Evolutionary conservation across 2,113 vertebrate genomes (phyloP).

Genomic region (Clarias gariepinus): DNA sequence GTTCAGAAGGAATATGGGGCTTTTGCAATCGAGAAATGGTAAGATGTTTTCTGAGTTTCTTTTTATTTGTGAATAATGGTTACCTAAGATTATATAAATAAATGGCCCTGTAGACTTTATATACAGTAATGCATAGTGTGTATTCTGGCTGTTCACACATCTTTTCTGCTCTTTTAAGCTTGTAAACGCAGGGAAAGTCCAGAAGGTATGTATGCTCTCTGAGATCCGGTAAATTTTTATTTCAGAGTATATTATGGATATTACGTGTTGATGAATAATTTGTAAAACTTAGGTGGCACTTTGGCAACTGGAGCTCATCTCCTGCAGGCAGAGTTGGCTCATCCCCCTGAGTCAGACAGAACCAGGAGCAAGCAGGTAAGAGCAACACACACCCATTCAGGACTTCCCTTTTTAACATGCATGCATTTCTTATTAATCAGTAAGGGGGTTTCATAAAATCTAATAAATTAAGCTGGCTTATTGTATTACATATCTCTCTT

Average conservation of each 20-base stretch:
- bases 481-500: not conserved
- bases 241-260: not conserved
- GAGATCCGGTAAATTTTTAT: not conserved
- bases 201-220: conserved; percentile 57
- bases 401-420: not conserved
- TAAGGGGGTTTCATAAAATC: not conserved
- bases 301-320: not conserved
- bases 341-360: not conserved
- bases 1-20: conserved; percentile 59
- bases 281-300: conserved; percentile 28
- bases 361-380: conserved; percentile 44
- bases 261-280: not conserved
- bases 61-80: not conserved
- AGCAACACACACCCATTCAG: not conserved
- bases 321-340: conserved; percentile 15
- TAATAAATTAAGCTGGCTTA: not conserved
- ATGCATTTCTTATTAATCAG: not conserved
- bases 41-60: conserved; percentile 19
- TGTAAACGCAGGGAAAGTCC: conserved; percentile 65
- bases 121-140: not conserved
- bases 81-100: not conserved
- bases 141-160: not conserved
- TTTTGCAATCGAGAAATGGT: conserved; percentile 68
- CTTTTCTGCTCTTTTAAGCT: conserved; percentile 45
- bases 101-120: not conserved